phyloP scores from a whole-genome alignment of 1,140 invertebrate species.

The Gerris buenoi region DNA sequence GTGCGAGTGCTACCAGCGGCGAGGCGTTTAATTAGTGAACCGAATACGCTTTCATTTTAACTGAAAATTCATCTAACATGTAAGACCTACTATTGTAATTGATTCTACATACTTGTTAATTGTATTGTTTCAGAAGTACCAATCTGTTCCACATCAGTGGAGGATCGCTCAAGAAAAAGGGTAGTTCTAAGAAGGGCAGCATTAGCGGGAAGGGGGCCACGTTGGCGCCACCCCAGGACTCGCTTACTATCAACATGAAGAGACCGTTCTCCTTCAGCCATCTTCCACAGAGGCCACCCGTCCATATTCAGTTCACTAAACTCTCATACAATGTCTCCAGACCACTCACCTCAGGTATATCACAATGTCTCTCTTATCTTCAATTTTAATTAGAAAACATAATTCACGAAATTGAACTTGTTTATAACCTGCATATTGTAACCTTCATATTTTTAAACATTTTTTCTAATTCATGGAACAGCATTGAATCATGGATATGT shows the following conservation, averaged over 20 bases:
- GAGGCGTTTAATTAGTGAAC: too few species aligned
- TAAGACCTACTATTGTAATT: too few species aligned
- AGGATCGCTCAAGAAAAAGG: slow-evolving; percentile 2
- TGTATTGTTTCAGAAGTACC: slow-evolving; percentile 7
- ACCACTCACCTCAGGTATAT: slow-evolving; percentile 32
- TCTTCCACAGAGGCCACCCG: slow-evolving; percentile 33
- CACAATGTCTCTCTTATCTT: slow-evolving; percentile 24
- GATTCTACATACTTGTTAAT: too few species aligned
- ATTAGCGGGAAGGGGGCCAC: slow-evolving; percentile 11
- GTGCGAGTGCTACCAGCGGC: too few species aligned
- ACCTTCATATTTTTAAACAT: too few species aligned
- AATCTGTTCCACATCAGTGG: slow-evolving; percentile 8
- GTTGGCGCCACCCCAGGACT: slow-evolving; percentile 1
- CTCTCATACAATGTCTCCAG: slow-evolving; percentile 36
- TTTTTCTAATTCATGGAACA: too few species aligned
- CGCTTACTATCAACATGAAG: slow-evolving; percentile 14
- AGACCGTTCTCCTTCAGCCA: slow-evolving; percentile 25
- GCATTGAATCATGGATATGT: too few species aligned
- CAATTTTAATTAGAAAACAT: too few species aligned
- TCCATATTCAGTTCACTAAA: slow-evolving; percentile 36
- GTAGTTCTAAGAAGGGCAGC: slow-evolving; percentile 8
- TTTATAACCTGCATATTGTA: too few species aligned
- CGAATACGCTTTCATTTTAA: too few species aligned
- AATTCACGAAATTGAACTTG: too few species aligned
- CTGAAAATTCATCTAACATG: too few species aligned